A percentile compares a stretch with the other conserved stretches of the same genome.
Evolutionary conservation across 1,140 invertebrate species (phyloP).

Genomic region (Heliconius himera): DNA sequence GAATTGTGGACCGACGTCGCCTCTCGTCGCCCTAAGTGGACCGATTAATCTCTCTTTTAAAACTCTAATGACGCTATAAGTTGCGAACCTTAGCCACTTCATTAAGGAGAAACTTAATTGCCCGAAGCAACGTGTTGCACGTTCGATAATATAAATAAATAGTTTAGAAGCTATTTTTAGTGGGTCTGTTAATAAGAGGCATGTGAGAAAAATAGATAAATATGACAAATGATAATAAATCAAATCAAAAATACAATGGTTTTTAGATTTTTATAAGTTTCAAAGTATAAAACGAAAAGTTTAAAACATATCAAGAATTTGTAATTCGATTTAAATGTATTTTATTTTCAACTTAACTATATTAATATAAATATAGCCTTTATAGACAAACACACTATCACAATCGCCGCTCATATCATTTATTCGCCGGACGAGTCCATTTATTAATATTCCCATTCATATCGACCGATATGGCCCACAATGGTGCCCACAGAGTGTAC

Average conservation of each 20-base stretch:
- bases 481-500: constrained; percentile 41
- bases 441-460: constrained; percentile 52
- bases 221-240: not conserved
- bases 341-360: not conserved
- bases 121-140: not conserved
- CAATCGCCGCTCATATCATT: constrained; percentile 37
- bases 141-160: not conserved
- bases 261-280: not conserved
- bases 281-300: no score
- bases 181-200: not conserved
- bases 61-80: constrained; percentile 28
- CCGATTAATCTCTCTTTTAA: constrained; percentile 31
- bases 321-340: no score
- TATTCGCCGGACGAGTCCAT: constrained; percentile 45
- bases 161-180: not conserved
- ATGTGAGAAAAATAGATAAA: not conserved
- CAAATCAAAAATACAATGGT: not conserved
- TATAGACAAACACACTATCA: constrained; percentile 18
- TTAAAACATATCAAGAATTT: no score
- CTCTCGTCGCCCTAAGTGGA: constrained; percentile 23
- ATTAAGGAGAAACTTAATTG: constrained; percentile 28
- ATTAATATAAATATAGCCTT: not conserved
- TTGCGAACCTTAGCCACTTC: constrained; percentile 24
- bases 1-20: constrained; percentile 15
- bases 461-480: constrained; percentile 47